phyloP scores from a whole-genome alignment of 2,888 invertebrate genomes.

The Anarsia innoxiella region DNA sequence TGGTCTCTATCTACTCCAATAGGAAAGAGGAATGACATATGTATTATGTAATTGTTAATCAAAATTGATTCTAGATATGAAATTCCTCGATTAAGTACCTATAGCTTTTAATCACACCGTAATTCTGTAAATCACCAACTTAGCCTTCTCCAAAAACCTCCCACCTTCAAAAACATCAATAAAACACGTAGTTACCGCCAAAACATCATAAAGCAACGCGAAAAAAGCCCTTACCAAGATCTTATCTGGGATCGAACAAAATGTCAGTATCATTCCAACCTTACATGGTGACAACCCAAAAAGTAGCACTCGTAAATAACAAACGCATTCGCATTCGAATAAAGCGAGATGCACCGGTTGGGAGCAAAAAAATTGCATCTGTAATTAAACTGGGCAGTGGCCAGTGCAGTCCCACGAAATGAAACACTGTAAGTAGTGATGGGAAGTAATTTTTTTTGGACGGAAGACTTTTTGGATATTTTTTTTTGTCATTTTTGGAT shows the following conservation, averaged over 20 bases:
- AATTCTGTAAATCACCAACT: too few species aligned
- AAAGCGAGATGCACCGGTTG: constrained; percentile 40
- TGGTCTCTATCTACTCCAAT: too few species aligned
- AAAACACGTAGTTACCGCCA: constrained; percentile 1
- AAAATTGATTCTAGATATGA: too few species aligned
- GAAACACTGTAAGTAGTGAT: constrained; percentile 10
- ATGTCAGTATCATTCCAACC: constrained; percentile 34
- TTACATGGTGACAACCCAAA: constrained; percentile 57
- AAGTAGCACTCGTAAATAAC: constrained; percentile 61
- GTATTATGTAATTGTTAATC: too few species aligned
- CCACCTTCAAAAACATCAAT: constrained; percentile 5
- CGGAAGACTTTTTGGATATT: too few species aligned
- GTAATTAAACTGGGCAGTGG: constrained; percentile 55
- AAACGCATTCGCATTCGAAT: constrained; percentile 53
- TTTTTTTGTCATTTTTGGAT: too few species aligned
- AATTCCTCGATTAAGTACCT: too few species aligned
- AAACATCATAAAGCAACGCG: constrained; percentile 5
- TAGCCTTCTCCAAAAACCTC: too few species aligned
- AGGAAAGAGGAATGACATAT: too few species aligned
- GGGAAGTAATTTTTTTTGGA: not conserved
- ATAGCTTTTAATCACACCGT: too few species aligned
- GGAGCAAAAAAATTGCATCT: constrained; percentile 33
- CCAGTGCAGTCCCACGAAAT: constrained; percentile 36
- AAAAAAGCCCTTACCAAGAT: constrained; percentile 8
- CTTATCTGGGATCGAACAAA: constrained; percentile 35